Conservation (phyloP, 2,797 vertebrate genomes). For the Serranus cabrilla region DNA sequence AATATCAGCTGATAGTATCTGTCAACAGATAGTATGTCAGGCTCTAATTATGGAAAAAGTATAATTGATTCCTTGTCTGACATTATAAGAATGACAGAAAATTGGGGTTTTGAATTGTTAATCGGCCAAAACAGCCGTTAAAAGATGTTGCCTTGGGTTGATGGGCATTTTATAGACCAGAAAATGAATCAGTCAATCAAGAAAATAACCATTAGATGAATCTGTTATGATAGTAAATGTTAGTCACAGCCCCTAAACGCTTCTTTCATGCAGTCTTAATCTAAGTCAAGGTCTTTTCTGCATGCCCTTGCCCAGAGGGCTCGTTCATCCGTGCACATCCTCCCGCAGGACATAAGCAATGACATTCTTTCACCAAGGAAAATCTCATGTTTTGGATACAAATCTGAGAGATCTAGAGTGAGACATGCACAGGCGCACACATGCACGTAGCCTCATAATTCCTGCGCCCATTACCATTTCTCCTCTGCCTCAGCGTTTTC, state of each 20-base stretch:
- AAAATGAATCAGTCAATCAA: background rate
- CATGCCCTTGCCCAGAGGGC: slow-evolving; percentile 29
- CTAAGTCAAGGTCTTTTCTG: slow-evolving; percentile 20
- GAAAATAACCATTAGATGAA: background rate
- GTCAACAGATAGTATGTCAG: too few species aligned
- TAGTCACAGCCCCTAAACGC: background rate
- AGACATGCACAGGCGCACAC: slow-evolving; percentile 42
- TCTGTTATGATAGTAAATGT: background rate
- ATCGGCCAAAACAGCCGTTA: background rate
- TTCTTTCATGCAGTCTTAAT: slow-evolving; percentile 11
- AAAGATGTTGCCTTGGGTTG: background rate
- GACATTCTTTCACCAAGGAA: slow-evolving; percentile 46
- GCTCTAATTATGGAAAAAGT: too few species aligned
- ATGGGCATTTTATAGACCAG: background rate
- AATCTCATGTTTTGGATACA: slow-evolving; percentile 71
- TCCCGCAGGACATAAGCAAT: slow-evolving; percentile 44
- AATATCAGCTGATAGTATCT: too few species aligned
- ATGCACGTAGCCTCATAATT: slow-evolving; percentile 39
- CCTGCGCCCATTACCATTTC: slow-evolving; percentile 54
- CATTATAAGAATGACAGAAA: background rate
- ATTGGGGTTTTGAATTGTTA: background rate
- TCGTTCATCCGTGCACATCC: slow-evolving; percentile 43
- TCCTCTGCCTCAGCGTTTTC: slow-evolving; percentile 59
- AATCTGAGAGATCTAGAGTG: slow-evolving; percentile 47
- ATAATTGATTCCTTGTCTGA: background rate